Evolutionary conservation across 2,113 vertebrate genomes (phyloP), one percentile per base, ranked within the genome.

Genomic region (Stigmatopora nigra): DNA sequence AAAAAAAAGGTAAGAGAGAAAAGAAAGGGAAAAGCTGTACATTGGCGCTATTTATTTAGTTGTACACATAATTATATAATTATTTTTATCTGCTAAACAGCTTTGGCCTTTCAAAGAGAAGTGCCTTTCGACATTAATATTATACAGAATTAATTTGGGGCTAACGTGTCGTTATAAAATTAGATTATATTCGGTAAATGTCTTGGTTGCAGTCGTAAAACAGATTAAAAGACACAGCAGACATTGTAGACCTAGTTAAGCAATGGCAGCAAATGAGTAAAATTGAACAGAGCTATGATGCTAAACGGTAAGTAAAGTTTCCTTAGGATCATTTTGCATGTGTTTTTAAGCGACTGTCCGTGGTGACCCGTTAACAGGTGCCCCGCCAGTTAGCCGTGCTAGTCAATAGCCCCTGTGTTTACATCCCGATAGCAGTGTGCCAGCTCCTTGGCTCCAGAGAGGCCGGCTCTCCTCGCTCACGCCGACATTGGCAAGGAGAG

Each of bases 371-470:
- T 65, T 61, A 81, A 78, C 85, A 86, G 81, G 84, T 80, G 82
- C 68, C 71, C 71, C 61, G 73, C 70, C 78, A 64, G 66, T 82
- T 71, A 51, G 70, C 72, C 75, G 72, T 35, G 55, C 80, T 82
- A 79, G 79, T 75, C 72, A 85, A 82, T 84, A 75, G 76, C 44
- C 2, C 8, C 79, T 63, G 67, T 86, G 81, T 88, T 88, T 86
- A 89, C 77, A 57, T 73, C 81, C 77, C 78, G 81, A 83, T 82
- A 76, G 71, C 78, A 49, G n/a, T 63, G 70, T 70, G 80, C 68
- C 71, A 72, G 73, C 73, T 63, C 82, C 70, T 73, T 61, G 71
- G 25, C 25, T 31, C 25, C 25, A 31, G 25, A 78, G 72, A 85
- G 81, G 79, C 73, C 77, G 81, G 84, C 74, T 85, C 84, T 80